Base-by-base conservation (phyloP, 2,888 invertebrate species). In the Fragum sueziense region DNA sequence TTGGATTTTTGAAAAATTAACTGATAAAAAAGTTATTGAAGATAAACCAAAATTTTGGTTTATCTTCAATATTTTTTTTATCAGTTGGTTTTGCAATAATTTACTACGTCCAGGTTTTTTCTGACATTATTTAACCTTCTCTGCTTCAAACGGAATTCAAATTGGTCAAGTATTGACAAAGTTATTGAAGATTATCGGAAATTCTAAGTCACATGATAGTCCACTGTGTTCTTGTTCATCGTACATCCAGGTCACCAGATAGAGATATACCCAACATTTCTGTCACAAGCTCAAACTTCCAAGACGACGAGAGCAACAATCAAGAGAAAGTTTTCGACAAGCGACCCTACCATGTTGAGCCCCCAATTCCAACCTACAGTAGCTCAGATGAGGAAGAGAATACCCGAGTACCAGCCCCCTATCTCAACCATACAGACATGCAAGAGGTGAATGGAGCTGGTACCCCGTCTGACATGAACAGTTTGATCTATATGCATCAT, bases 291-390 rank as follows among this genome's bases (percentile, higher is more conserved):
- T 90, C 91, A 29, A 91, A 91, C 78, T 90, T 90, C 75, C 90
- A 89, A 74, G 88, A 88, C 54, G 90, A 91, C 69, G 89, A 89
- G 59, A 88, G 88, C 69, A 90, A 89, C 76, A 84, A 82, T 29
- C 88, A 89, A 70, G 89, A 90, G 70, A 89, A 88, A 65, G 85
- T 88, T 51, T 89, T 89, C 84, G 87, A 86, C 37, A 90, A 90
- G 70, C 80, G 84, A 34, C 81, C 88, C 34, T 80, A 87, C 47
- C 81, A 85, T 34, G 74, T 82, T 9, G 77, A 79, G 14, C 69
- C 61, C 17, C 61, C 76, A 51, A 69, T 75, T 22, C 70, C 62
- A 17, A 65, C 68, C 37, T 74, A 82, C 68, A 71, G 84, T 74
- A 80, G 80, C 27, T 86, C 85, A 0, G 87, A 87, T 67, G 85